Base-by-base conservation (phyloP, 2,888 invertebrate species). In the Amblyjoppa proteus region DNA sequence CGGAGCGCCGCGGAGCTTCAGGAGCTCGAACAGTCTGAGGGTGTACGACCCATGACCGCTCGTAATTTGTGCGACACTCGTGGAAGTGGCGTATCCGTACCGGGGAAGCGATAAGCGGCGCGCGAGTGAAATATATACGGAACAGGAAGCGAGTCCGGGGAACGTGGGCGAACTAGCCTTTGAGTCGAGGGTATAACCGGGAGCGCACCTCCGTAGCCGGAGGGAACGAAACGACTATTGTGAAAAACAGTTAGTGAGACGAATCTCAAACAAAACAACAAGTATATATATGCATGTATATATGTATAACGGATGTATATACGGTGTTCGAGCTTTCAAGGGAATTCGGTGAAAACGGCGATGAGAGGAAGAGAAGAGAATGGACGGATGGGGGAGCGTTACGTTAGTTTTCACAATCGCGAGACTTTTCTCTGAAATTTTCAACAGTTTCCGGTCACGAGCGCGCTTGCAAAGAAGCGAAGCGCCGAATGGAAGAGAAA, bases 1-100 rank as follows among this genome's bases (percentile, higher is more conserved):
- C 51, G 16, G 64, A 25, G 49, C 6, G 6, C 7, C 20, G 11
- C 13, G 68, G 53, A 79, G 75, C 58, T 58, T 28, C 25, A 13
- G 53, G 66, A 58, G 70, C 78, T 45, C 75, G 45, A 38, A 68
- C 66, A 71, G 78, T 82, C 70, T 66, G 64, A 66, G 64, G 82
- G 81, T 81, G 78, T 78, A 81, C 84, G 77, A 78, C 73, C 85
- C 82, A 77, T 81, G 85, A 87, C 86, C 85, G 87, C 79, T 88
- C 87, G 85, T 89, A 89, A 90, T 90, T 89, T 77, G 83, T 85
- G 81, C 81, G 83, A 88, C 88, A 89, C 88, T 87, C 84, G 88
- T 88, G 88, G 83, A 87, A 89, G 87, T 89, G 87, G 86, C 89
- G 87, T 88, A 89, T 89, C 88, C 86, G 85, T 85, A 71, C 84